These are phyloP conservation scores for Digitonthophagus gazella DNA, from an alignment of 2,888 invertebrate species.

Conservation along the genomic window DNA sequence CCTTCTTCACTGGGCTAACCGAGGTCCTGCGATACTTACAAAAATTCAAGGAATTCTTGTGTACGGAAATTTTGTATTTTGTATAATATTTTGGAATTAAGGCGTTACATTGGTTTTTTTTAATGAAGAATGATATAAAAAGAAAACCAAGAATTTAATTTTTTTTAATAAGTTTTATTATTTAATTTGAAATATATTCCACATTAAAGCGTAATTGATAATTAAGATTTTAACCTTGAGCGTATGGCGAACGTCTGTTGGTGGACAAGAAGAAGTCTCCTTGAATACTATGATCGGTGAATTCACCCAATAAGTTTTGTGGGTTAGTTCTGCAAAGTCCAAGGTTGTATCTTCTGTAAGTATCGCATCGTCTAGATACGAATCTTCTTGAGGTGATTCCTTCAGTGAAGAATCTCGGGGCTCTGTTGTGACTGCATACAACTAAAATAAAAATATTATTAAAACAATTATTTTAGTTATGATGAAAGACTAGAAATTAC, in stretches of 20 bases:
- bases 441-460: slow-evolving; percentile 4
- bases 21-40: too few species aligned
- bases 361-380: slow-evolving; percentile 11
- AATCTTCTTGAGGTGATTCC: slow-evolving; percentile 17
- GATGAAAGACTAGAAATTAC: slow-evolving; percentile 19
- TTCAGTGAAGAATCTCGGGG: slow-evolving; percentile 18
- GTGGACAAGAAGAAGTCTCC: slow-evolving; percentile 18
- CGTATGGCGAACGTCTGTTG: slow-evolving; percentile 3
- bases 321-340: slow-evolving; percentile 16
- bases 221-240: slow-evolving; percentile 12
- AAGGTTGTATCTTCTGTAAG: slow-evolving; percentile 3
- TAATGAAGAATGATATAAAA: too few species aligned
- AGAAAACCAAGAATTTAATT: too few species aligned
- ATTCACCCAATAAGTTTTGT: slow-evolving; percentile 8
- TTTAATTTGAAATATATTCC: too few species aligned
- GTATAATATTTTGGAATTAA: too few species aligned
- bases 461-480: background rate
- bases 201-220: background rate
- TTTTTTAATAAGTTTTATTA: too few species aligned
- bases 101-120: too few species aligned
- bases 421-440: slow-evolving; percentile 21
- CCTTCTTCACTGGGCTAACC: too few species aligned
- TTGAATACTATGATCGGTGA: background rate
- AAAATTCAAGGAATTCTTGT: too few species aligned
- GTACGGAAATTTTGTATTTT: too few species aligned